These are phyloP conservation scores for Leptopilina drosophilae DNA, from an alignment of 2,888 invertebrate species.

Conservation along the genomic window DNA sequence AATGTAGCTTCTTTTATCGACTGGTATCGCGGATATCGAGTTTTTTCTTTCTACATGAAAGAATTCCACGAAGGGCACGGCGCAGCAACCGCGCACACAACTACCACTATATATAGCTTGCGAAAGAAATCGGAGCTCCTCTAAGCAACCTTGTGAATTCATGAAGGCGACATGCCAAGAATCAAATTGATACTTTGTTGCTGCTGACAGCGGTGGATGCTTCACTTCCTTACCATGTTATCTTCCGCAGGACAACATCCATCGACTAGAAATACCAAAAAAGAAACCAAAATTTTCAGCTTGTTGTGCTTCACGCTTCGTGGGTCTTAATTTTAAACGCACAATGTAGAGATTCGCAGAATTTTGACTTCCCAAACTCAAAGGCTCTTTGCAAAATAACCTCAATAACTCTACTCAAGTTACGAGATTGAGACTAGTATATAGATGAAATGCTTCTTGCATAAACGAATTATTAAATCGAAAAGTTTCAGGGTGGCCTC, in stretches of 20 bases:
- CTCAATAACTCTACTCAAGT: background rate
- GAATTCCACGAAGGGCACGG: constrained; percentile 40
- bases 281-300: background rate
- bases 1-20: constrained; percentile 41
- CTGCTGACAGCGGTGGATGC: constrained; percentile 5
- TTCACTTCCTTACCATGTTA: constrained; percentile 11
- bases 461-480: too few species aligned
- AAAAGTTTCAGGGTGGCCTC: too few species aligned
- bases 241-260: background rate
- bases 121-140: constrained; percentile 18
- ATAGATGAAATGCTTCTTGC: too few species aligned
- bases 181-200: constrained; percentile 36
- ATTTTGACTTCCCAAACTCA: background rate
- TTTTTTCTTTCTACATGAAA: constrained; percentile 41
- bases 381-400: background rate
- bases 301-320: background rate
- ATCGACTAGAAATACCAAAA: constrained; percentile 1
- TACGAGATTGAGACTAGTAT: too few species aligned
- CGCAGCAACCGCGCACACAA: constrained; percentile 23
- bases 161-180: constrained; percentile 17
- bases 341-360: background rate
- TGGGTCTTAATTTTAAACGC: background rate
- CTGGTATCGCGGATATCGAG: constrained; percentile 41
- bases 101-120: constrained; percentile 7
- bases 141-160: constrained; percentile 7